These are phyloP conservation scores for Paratilapia polleni DNA, from an alignment of 2,113 vertebrate species.

Conservation along the genomic window DNA sequence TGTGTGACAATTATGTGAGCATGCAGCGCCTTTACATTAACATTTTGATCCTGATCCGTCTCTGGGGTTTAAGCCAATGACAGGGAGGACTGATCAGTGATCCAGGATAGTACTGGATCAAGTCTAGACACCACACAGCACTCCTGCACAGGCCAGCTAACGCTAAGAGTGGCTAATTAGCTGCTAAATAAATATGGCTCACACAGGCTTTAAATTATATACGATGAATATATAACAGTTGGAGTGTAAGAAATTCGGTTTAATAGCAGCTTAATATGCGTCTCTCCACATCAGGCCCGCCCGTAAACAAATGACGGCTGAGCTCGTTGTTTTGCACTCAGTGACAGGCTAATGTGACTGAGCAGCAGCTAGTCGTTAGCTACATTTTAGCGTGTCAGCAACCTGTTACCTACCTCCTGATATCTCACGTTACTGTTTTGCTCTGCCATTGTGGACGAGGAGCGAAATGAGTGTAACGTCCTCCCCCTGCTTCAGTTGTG, in stretches of 20 bases:
- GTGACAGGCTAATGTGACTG: constrained; percentile 38
- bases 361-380: constrained; percentile 34
- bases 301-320: constrained; percentile 27
- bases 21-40: not conserved
- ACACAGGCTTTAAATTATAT: not conserved
- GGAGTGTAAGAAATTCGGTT: not conserved
- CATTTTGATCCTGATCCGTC: not conserved
- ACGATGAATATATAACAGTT: not conserved
- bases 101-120: not conserved
- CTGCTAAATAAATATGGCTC: not conserved
- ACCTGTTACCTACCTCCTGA: constrained; percentile 75
- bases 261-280: rapidly evolving
- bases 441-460: constrained; percentile 75
- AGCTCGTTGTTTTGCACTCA: constrained; percentile 20
- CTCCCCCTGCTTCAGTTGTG: not conserved
- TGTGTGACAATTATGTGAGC: not conserved
- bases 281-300: not conserved
- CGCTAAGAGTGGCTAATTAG: not conserved
- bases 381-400: not conserved
- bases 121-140: not conserved
- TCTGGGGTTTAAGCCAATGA: not conserved
- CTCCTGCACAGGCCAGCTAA: not conserved
- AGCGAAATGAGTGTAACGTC: not conserved
- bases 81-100: not conserved
- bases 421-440: constrained; percentile 79